Conservation (phyloP, 2,113 vertebrate genomes). For the Dipodomys merriami region DNA sequence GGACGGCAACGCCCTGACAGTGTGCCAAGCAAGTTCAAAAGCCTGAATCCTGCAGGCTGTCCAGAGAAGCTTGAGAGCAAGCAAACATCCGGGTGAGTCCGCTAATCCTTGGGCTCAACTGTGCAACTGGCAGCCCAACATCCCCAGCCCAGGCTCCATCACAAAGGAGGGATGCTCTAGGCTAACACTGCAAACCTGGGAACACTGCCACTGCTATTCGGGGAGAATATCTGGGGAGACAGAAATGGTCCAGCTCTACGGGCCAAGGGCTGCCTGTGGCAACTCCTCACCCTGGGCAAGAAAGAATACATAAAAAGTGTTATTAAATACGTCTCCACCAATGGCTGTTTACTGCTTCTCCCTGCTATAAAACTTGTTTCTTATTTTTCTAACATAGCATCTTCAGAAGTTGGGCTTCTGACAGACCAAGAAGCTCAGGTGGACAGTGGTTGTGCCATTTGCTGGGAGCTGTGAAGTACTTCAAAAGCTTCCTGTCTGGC, state of each 20-base stretch:
- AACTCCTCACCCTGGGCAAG: background rate
- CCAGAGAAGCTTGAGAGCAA: background rate
- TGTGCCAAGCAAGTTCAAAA: conserved; percentile 20
- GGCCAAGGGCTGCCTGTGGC: background rate
- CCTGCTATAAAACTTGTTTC: background rate
- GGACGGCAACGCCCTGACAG: background rate
- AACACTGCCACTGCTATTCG: background rate
- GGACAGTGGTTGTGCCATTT: background rate
- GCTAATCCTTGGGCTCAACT: background rate
- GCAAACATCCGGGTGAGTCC: background rate
- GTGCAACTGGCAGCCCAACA: background rate
- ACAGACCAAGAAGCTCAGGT: conserved; percentile 38
- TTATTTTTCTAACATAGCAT: conserved; percentile 13
- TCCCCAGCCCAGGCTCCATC: background rate
- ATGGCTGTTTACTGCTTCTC: background rate
- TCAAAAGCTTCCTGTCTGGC: conserved; percentile 42
- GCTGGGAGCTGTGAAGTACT: conserved; percentile 30
- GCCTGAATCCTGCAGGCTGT: conserved; percentile 2
- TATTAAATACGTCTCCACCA: background rate
- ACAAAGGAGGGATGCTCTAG: conserved; percentile 10
- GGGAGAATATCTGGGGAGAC: background rate
- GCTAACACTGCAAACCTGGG: background rate
- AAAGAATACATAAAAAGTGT: background rate
- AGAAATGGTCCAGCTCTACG: background rate
- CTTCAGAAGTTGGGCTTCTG: background rate